Base-by-base conservation (phyloP, 1,140 invertebrate species). In the Planococcus citri region DNA sequence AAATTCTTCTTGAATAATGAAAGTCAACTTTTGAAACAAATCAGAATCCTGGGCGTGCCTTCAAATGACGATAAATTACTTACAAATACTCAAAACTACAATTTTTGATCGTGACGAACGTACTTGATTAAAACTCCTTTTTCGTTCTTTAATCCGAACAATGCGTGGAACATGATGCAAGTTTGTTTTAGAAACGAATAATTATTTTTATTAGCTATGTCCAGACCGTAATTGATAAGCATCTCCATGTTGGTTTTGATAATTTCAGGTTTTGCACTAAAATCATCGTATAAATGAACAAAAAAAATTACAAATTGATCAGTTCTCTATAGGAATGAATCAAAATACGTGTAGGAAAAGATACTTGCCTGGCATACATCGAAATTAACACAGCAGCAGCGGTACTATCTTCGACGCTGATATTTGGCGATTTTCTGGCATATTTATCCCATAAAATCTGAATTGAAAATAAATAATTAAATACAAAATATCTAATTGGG, bases 371-470 rank as follows among this genome's bases (percentile, higher is more conserved):
- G 1, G 86, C 85, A 51, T 82, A 83, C 87, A 94, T 91, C 20
- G 86, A 85, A 0, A 94, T 79, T 0, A 94, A 76, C 24, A 87
- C 79, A 4, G 93, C 77, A 1, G 90, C 86, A 17, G 84, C 80
- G 60, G 85, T 82, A 69, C 88, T 87, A 67, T 92, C 86, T 73
- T 83, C 79, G 1, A 81, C 76, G 0, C 85, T 86, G 0, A 85
- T 87, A 17, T 86, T 83, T 22, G 86, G 81, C n/a, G 88, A 82
- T 75, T 89, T 91, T 73, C 87, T 82, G 0, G 88, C 83, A 76
- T 90, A 94, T 70, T 84, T 86, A 77, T 93, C 89, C 87, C 89
- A 94, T 33, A 94, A 79, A 12, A 92, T 83, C 82, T 88, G 76
- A 17, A 60, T 17, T 58, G 58, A 60, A 70, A 72, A 71, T 24